These are phyloP conservation scores for Sitta carolinensis DNA, from an alignment of 2,797 vertebrate species.

Conservation along the genomic window DNA sequence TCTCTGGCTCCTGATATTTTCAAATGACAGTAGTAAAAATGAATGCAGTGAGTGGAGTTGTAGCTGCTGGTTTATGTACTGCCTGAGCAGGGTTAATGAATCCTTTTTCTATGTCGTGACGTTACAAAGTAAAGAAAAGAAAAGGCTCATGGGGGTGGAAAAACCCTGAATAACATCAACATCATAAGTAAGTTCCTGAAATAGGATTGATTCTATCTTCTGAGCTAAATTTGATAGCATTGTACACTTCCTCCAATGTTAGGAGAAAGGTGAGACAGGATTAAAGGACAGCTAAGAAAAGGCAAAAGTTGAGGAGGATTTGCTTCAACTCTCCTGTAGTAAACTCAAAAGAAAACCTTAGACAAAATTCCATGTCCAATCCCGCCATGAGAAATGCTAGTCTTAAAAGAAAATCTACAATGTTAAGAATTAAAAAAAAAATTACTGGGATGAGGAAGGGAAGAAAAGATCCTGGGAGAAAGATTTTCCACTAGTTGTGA, in stretches of 20 bases:
- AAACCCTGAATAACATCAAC: background rate
- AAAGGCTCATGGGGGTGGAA: background rate
- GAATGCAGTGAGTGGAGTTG: background rate
- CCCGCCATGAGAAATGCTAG: background rate
- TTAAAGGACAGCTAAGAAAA: background rate
- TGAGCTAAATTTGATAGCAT: background rate
- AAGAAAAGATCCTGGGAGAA: background rate
- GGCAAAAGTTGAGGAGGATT: background rate
- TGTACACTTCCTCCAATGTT: background rate
- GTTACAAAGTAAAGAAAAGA: background rate
- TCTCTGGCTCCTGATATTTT: background rate
- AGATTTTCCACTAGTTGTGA: background rate
- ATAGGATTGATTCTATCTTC: background rate
- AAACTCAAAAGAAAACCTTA: background rate
- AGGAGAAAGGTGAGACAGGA: background rate
- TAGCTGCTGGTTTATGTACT: background rate
- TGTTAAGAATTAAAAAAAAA: background rate
- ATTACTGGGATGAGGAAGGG: background rate
- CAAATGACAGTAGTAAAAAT: background rate
- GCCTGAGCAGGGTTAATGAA: background rate
- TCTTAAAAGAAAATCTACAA: background rate
- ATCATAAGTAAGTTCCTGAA: background rate
- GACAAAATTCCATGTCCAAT: background rate
- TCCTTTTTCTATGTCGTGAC: background rate
- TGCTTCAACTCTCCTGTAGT: background rate